These are phyloP conservation scores for human DNA, from an alignment of 2,113 vertebrate genomes.

Conservation along the genomic window DNA sequence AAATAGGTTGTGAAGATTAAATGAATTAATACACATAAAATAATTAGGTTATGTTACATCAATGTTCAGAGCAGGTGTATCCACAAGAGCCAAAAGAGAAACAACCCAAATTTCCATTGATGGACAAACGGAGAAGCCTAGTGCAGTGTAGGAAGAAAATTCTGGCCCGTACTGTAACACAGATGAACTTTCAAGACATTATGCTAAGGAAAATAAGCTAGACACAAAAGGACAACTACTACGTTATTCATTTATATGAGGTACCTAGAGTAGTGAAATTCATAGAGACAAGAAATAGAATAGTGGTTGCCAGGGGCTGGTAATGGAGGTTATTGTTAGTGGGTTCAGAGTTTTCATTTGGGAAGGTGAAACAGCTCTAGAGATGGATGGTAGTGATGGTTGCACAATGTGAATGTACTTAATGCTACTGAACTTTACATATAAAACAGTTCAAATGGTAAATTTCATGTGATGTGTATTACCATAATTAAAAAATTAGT, in stretches of 20 bases:
- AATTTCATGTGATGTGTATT: background rate
- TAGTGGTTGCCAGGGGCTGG: background rate
- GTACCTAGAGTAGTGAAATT: background rate
- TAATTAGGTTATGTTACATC: background rate
- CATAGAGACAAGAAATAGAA: background rate
- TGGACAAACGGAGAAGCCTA: background rate
- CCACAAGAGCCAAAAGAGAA: background rate
- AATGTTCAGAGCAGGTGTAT: background rate
- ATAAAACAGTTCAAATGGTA: background rate
- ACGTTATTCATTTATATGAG: background rate
- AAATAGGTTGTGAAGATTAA: background rate
- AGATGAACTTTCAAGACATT: background rate
- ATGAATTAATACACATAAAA: background rate
- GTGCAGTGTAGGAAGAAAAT: background rate
- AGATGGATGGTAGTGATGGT: background rate
- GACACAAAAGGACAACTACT: background rate
- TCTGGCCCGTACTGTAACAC: background rate
- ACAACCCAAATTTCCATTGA: background rate
- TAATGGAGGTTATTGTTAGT: background rate
- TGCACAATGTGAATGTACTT: background rate
- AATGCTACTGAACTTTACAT: background rate
- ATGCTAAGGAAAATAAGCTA: background rate
- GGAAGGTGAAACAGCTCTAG: background rate
- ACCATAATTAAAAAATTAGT: background rate
- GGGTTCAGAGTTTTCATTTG: background rate